These are phyloP conservation scores for Lota lota DNA, from an alignment of 2,113 vertebrate species.

Conservation along the genomic window DNA sequence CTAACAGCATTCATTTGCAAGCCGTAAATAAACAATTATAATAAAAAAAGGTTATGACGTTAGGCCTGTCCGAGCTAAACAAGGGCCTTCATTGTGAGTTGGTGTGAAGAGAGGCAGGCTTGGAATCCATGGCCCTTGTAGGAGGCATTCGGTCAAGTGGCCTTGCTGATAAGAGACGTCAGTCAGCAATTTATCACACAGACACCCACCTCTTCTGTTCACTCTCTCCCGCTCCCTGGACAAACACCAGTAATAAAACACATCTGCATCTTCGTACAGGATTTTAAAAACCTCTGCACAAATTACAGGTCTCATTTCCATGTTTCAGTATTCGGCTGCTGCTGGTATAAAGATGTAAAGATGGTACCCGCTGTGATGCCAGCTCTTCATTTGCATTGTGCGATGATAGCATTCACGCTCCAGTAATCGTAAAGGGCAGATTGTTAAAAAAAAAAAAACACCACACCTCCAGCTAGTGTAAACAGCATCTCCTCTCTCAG, in stretches of 20 bases:
- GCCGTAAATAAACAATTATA: too few species aligned
- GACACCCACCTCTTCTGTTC: constrained; percentile 26
- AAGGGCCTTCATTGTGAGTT: constrained; percentile 31
- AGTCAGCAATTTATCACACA: constrained; percentile 50
- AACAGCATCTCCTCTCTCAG: constrained; percentile 13
- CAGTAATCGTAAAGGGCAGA: background rate
- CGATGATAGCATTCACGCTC: background rate
- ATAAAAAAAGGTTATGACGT: background rate
- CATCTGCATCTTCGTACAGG: too few species aligned
- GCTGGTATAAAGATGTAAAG: too few species aligned
- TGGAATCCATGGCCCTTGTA: constrained; percentile 39
- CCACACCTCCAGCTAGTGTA: constrained; percentile 2
- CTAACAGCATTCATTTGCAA: too few species aligned
- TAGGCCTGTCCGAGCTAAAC: constrained; percentile 15
- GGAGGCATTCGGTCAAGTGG: constrained; percentile 59
- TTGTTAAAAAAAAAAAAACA: background rate
- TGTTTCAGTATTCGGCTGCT: too few species aligned
- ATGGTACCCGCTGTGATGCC: background rate
- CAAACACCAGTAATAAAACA: too few species aligned
- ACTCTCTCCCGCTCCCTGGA: background rate
- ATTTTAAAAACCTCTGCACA: too few species aligned
- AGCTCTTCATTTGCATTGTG: background rate
- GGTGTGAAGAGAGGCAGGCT: constrained; percentile 24
- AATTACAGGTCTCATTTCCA: too few species aligned
- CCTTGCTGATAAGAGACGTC: constrained; percentile 65